Evolutionary conservation across 2,113 vertebrate species (phyloP).

Genomic region (Dipodomys stephensi): DNA sequence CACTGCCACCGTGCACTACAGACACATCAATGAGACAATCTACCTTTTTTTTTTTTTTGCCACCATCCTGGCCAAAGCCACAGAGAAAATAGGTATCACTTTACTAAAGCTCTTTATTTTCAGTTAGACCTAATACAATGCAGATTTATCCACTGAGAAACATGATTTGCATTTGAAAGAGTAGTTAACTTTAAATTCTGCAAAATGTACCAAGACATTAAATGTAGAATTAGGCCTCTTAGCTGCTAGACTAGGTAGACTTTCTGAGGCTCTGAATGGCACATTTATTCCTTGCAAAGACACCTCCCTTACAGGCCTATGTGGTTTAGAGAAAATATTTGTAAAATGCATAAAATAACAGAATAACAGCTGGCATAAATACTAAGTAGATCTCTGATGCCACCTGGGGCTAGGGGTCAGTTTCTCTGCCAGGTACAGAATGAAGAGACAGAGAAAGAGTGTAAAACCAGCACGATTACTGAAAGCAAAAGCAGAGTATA

Average conservation of each 20-base stretch:
- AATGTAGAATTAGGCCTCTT: slow-evolving; percentile 41
- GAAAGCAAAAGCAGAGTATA: too few relatives aligned
- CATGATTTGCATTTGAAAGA: slow-evolving; percentile 75
- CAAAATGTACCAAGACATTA: slow-evolving; percentile 38
- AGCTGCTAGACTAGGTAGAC: not conserved
- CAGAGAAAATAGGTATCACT: slow-evolving; percentile 16
- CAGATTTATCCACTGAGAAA: slow-evolving; percentile 45
- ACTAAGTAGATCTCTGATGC: not conserved
- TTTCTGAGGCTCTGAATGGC: not conserved
- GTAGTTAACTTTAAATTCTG: slow-evolving; percentile 42
- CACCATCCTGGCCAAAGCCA: slow-evolving; percentile 17
- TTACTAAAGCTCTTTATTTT: slow-evolving; percentile 23
- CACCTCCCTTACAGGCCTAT: not conserved
- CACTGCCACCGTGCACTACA: not conserved
- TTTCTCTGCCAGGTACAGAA: too few relatives aligned
- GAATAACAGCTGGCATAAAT: not conserved
- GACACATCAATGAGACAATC: not conserved
- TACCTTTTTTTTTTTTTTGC: slow-evolving; percentile 9
- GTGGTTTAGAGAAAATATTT: not conserved
- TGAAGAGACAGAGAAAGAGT: too few relatives aligned
- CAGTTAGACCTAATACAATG: slow-evolving; percentile 1
- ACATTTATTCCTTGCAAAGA: not conserved
- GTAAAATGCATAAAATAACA: not conserved
- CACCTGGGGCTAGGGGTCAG: too few relatives aligned
- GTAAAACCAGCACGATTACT: too few relatives aligned